Evolutionary conservation across 2,888 invertebrate species (phyloP).

Genomic region (Cephus spinipes): DNA sequence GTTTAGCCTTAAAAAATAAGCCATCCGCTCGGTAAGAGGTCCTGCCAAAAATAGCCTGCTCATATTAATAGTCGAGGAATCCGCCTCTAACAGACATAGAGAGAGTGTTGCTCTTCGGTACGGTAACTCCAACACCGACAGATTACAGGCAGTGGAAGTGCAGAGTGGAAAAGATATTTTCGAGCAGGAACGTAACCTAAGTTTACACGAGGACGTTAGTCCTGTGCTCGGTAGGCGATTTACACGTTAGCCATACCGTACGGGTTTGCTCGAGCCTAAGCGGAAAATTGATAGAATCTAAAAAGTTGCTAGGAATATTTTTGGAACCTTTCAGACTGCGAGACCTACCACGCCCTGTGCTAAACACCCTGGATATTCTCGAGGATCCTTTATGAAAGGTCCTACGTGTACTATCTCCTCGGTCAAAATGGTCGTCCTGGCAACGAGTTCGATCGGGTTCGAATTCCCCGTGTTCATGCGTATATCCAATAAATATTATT

Average conservation of each 20-base stretch:
- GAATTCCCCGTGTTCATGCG: neutral
- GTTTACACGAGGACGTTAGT: constrained; percentile 31
- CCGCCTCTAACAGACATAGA: constrained; percentile 28
- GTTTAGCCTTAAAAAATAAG: constrained; percentile 1
- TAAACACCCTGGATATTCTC: neutral
- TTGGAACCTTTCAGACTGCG: neutral
- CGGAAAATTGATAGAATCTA: neutral
- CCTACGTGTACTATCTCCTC: neutral
- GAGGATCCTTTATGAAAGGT: neutral
- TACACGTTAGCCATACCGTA: neutral
- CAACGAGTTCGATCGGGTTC: neutral
- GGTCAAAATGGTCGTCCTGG: neutral
- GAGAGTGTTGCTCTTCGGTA: neutral
- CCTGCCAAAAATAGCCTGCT: constrained; percentile 55
- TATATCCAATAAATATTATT: neutral
- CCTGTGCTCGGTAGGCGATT: constrained; percentile 16
- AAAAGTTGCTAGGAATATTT: neutral
- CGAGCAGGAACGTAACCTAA: constrained; percentile 19
- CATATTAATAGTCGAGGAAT: constrained; percentile 56
- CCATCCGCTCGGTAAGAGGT: constrained; percentile 47
- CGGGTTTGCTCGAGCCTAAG: neutral
- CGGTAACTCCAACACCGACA: neutral
- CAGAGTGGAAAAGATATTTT: constrained; percentile 43
- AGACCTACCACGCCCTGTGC: neutral
- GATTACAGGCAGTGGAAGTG: constrained; percentile 32